These are phyloP conservation scores for Bugula neritina DNA, from an alignment of 2,888 invertebrate genomes.

Conservation along the genomic window DNA sequence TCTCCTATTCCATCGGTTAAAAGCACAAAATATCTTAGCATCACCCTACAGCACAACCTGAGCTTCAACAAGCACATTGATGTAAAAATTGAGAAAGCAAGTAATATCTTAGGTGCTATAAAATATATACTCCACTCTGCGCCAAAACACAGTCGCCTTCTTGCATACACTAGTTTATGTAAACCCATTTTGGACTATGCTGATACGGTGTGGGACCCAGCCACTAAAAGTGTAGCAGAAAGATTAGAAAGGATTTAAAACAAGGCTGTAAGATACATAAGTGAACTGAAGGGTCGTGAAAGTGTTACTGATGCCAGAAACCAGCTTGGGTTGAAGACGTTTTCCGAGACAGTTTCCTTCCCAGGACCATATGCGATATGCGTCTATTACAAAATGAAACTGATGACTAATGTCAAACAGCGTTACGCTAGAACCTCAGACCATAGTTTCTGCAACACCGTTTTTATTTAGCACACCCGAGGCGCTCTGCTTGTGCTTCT, in stretches of 20 bases:
- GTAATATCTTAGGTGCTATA: not conserved
- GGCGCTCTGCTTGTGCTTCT: too few species aligned
- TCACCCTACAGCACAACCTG: constrained; percentile 3
- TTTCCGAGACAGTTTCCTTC: too few species aligned
- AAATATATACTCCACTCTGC: not conserved
- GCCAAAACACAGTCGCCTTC: constrained; percentile 5
- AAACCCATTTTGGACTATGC: not conserved
- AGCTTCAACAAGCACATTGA: not conserved
- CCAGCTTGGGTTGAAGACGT: too few species aligned
- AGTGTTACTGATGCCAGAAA: not conserved
- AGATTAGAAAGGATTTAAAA: not conserved
- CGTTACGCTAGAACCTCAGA: too few species aligned
- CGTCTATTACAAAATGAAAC: too few species aligned
- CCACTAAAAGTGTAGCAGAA: not conserved
- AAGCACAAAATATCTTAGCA: not conserved
- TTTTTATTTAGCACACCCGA: too few species aligned
- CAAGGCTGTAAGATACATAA: not conserved
- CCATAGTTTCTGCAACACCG: too few species aligned
- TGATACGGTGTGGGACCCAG: constrained; percentile 4
- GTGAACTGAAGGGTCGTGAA: not conserved
- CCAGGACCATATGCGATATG: too few species aligned
- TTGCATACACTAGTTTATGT: constrained; percentile 19
- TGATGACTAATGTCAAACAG: too few species aligned
- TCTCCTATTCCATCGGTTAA: not conserved
- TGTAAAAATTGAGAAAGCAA: constrained; percentile 14